Evolutionary conservation across 2,113 vertebrate species (phyloP).

Genomic region (Vombatus ursinus): DNA sequence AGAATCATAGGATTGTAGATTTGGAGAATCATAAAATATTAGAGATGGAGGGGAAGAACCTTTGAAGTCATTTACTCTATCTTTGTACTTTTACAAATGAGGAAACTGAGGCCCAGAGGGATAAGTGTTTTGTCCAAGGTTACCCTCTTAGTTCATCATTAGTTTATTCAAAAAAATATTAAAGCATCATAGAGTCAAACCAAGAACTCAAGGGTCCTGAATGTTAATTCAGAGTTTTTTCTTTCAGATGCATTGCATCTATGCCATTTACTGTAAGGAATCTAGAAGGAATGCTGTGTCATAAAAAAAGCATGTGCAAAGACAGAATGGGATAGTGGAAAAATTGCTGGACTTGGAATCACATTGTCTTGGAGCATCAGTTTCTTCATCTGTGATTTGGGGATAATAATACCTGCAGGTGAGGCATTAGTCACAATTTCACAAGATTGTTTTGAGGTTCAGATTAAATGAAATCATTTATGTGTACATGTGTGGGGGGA

Average conservation of each 20-base stretch:
- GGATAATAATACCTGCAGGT: not conserved
- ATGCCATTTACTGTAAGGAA: not conserved
- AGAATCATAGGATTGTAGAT: not conserved
- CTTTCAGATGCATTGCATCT: not conserved
- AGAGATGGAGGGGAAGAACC: not conserved
- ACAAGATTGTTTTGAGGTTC: not conserved
- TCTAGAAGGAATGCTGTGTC: not conserved
- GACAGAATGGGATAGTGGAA: not conserved
- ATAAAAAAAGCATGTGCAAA: not conserved
- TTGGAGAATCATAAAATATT: not conserved
- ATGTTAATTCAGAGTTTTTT: not conserved
- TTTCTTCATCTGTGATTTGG: not conserved
- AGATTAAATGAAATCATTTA: not conserved
- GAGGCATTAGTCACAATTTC: not conserved
- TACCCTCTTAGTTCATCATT: not conserved
- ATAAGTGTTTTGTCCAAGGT: conserved; percentile 5
- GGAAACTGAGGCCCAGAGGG: not conserved
- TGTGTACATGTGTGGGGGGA: not conserved
- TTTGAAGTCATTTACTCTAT: not conserved
- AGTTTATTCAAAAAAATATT: not conserved
- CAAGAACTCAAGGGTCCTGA: not conserved
- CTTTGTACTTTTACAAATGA: not conserved
- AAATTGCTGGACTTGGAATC: not conserved
- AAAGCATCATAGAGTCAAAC: not conserved
- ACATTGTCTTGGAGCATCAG: not conserved